A percentile compares a stretch with the other conserved stretches of the same genome.
These are phyloP conservation scores for Carlito syrichta DNA, from an alignment of 2,113 vertebrate species.

Conservation along the genomic window DNA sequence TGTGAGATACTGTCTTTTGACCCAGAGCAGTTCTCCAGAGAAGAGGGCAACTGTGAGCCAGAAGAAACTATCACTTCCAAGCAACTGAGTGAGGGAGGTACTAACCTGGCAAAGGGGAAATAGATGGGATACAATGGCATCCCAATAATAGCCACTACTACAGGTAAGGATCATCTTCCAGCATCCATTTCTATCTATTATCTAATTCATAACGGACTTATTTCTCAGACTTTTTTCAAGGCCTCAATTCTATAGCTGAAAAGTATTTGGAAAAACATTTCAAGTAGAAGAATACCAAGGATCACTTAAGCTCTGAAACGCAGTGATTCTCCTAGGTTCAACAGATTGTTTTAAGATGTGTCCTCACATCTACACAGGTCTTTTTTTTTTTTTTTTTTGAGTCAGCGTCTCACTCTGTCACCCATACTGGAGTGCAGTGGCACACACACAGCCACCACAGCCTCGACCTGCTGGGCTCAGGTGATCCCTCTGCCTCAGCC, in stretches of 20 bases:
- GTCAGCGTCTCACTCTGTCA: too few relatives aligned
- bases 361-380: background rate
- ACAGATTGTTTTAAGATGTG: background rate
- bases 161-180: background rate
- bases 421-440: too few relatives aligned
- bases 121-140: too few relatives aligned
- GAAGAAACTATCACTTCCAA: background rate
- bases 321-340: background rate
- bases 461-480: too few relatives aligned
- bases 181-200: background rate
- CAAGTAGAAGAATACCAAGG: background rate
- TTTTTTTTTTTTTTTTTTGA: background rate
- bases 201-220: background rate
- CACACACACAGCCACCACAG: too few relatives aligned
- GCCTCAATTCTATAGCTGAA: background rate
- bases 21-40: background rate
- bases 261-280: background rate
- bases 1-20: background rate
- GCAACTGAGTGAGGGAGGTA: rapidly evolving
- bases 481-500: too few relatives aligned
- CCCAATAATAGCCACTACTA: rapidly evolving
- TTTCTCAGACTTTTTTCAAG: background rate
- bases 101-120: background rate
- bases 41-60: background rate
- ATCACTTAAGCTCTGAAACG: background rate